Conservation (phyloP, 2,797 vertebrate species). For the Enteromius trimaculatus region DNA sequence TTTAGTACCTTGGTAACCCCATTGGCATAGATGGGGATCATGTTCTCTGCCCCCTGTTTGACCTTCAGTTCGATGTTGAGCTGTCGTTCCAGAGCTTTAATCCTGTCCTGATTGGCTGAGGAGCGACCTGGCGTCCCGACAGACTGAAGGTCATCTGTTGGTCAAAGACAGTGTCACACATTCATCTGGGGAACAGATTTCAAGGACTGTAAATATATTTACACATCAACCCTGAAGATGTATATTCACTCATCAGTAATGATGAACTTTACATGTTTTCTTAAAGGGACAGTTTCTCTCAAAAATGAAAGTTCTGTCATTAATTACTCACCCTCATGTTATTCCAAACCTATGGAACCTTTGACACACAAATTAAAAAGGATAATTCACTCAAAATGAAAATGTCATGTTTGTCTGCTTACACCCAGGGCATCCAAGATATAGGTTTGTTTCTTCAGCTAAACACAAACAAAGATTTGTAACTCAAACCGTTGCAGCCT, state of each 20-base stretch:
- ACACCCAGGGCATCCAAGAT: too few species aligned
- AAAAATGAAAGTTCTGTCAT: too few species aligned
- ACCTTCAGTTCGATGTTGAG: conserved; percentile 92
- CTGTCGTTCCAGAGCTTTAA: conserved; percentile 87
- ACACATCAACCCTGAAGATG: not conserved
- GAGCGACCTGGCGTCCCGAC: conserved; percentile 68
- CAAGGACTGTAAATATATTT: not conserved
- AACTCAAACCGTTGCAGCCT: too few species aligned
- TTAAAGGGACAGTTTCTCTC: too few species aligned
- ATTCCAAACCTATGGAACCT: too few species aligned
- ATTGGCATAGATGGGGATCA: conserved; percentile 91
- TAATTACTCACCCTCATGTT: too few species aligned
- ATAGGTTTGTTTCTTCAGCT: too few species aligned
- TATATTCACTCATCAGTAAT: not conserved
- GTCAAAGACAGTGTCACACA: conserved; percentile 17
- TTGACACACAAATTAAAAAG: too few species aligned
- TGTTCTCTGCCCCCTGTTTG: conserved; percentile 92
- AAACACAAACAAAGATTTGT: too few species aligned
- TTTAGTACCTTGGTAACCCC: conserved; percentile 82
- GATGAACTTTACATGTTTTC: not conserved
- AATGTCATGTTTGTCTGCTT: too few species aligned
- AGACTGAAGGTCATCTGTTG: conserved; percentile 74
- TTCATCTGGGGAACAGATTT: not conserved
- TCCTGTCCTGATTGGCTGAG: conserved; percentile 78
- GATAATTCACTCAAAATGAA: too few species aligned